phyloP scores from a whole-genome alignment of 2,888 invertebrate species.

The Tetranychus truncatus region DNA sequence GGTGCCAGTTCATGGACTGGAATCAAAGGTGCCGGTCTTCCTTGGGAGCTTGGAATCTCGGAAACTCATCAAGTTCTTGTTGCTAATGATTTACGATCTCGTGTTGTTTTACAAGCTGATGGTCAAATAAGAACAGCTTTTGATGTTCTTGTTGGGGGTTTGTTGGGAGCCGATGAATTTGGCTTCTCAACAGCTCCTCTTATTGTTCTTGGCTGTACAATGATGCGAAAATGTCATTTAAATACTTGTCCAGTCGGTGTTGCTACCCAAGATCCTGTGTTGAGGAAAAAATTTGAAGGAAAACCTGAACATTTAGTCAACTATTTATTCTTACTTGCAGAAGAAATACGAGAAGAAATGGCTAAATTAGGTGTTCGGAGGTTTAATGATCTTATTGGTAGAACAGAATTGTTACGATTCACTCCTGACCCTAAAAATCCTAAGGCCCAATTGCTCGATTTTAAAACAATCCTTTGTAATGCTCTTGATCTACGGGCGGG shows the following conservation, averaged over 20 bases:
- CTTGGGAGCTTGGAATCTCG: conserved; percentile 94
- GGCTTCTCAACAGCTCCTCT: conserved; percentile 96
- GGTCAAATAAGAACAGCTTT: conserved; percentile 57
- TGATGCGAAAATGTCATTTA: conserved; percentile 99
- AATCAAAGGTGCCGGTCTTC: conserved; percentile 89
- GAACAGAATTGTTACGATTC: conserved; percentile 66
- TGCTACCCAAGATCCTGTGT: conserved; percentile 88
- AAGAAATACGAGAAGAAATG: conserved; percentile 83
- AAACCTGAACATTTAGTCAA: conserved; percentile 94
- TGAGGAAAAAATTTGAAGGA: conserved; percentile 88
- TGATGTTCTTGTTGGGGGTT: conserved; percentile 83
- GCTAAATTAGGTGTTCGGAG: conserved; percentile 67
- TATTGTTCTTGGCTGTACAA: conserved; percentile 93
- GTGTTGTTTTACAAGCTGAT: conserved; percentile 87
- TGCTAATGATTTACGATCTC: conserved; percentile 72
- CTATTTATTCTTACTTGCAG: conserved; percentile 90
- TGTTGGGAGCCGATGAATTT: conserved; percentile 93
- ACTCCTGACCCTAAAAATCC: conserved; percentile 47
- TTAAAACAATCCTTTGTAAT: conserved; percentile 65
- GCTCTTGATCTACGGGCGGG: conserved; percentile 75
- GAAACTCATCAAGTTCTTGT: conserved; percentile 95
- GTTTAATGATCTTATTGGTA: conserved; percentile 76
- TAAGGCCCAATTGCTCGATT: conserved; percentile 68
- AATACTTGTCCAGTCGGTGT: conserved; percentile 98
- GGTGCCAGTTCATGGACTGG: conserved; percentile 99